These are phyloP conservation scores for Rhinopomastus cyanomelas DNA, from an alignment of 2,113 vertebrate species.

Conservation along the genomic window DNA sequence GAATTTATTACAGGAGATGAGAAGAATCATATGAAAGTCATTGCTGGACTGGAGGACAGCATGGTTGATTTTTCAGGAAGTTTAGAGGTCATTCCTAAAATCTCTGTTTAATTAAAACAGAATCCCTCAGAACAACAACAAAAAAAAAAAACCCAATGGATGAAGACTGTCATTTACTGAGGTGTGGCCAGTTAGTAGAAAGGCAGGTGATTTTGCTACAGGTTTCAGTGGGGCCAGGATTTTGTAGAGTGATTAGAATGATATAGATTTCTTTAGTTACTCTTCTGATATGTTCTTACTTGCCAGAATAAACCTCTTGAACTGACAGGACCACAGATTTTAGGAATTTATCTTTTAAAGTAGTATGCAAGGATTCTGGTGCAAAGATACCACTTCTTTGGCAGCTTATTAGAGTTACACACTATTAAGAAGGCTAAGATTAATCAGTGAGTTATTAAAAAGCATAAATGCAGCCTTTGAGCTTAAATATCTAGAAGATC, in stretches of 20 bases:
- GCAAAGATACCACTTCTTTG: background rate
- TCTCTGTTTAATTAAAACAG: background rate
- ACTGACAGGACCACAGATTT: background rate
- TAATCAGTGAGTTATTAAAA: background rate
- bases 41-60: slow-evolving; percentile 49
- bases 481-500: background rate
- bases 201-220: background rate
- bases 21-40: slow-evolving; percentile 61
- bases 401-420: background rate
- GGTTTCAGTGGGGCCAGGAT: background rate
- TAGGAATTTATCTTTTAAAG: background rate
- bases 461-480: background rate
- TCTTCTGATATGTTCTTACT: background rate
- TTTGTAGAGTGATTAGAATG: background rate
- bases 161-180: background rate
- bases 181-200: background rate
- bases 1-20: slow-evolving; percentile 60
- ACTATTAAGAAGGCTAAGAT: background rate
- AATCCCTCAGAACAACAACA: background rate
- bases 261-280: background rate
- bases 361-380: background rate
- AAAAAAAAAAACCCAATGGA: background rate
- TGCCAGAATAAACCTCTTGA: background rate
- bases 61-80: slow-evolving; percentile 22
- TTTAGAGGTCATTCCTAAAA: slow-evolving; percentile 57